phyloP scores from a whole-genome alignment of 2,113 vertebrate genomes.

The Fregata magnificens region DNA sequence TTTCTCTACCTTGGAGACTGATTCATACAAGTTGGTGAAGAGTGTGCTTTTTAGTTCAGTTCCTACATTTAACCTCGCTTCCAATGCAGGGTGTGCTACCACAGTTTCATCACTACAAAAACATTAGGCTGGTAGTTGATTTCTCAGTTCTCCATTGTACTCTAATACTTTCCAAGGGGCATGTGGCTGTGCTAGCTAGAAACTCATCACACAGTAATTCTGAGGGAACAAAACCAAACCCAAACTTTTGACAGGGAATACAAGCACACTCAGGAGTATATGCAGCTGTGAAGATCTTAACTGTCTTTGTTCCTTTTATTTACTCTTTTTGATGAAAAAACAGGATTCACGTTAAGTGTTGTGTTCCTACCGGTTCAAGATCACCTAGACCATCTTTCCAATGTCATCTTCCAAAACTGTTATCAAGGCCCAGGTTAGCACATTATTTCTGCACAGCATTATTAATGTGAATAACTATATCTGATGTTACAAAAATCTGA shows the following conservation, averaged over 20 bases:
- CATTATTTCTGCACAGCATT: not conserved
- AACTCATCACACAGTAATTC: not conserved
- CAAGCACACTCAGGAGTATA: not conserved
- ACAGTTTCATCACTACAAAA: not conserved
- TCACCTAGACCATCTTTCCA: not conserved
- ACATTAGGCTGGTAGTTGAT: not conserved
- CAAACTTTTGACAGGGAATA: not conserved
- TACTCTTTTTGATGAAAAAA: not conserved
- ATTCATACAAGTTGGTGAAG: not conserved
- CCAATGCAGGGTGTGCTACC: not conserved
- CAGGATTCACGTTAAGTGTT: not conserved
- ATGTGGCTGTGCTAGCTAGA: not conserved
- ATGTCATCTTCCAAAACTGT: not conserved
- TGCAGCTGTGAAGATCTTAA: not conserved
- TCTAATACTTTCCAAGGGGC: not conserved
- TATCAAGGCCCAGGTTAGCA: not conserved
- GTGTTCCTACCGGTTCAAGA: not conserved
- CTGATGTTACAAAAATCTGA: not conserved
- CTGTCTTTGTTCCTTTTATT: not conserved
- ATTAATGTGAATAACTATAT: not conserved
- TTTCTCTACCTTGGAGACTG: not conserved
- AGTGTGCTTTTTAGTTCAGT: not conserved
- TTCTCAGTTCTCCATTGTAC: not conserved
- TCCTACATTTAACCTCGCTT: not conserved
- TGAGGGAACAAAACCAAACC: not conserved